These are phyloP conservation scores for Neomicropteryx cornuta DNA, from an alignment of 1,140 invertebrate species.

Conservation along the genomic window DNA sequence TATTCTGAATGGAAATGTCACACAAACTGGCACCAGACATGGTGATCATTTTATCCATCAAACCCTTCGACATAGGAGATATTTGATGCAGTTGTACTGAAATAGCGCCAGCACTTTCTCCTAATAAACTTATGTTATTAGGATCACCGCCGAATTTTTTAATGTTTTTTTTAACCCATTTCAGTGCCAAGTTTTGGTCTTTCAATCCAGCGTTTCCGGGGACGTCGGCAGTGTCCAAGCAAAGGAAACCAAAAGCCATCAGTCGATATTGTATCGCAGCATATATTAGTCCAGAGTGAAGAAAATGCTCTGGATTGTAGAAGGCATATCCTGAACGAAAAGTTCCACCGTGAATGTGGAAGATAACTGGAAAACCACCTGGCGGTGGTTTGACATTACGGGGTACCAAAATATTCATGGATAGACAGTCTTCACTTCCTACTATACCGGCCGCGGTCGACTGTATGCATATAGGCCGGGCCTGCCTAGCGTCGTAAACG, in stretches of 20 bases:
- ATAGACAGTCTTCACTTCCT: too few species aligned
- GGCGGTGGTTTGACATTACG: too few species aligned
- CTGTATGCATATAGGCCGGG: conserved; percentile 20
- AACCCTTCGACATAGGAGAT: conserved; percentile 15
- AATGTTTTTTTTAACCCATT: conserved; percentile 56
- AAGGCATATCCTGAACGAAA: conserved; percentile 41
- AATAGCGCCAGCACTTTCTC: conserved; percentile 52
- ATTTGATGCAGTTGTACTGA: conserved; percentile 21
- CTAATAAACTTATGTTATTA: conserved; percentile 50
- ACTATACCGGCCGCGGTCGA: conserved; percentile 6
- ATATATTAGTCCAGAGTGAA: conserved; percentile 42
- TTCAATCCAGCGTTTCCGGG: conserved; percentile 60
- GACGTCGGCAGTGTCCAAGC: conserved; percentile 46
- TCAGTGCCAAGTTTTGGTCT: conserved; percentile 54
- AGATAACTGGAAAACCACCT: too few species aligned
- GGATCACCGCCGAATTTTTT: conserved; percentile 58
- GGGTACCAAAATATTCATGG: too few species aligned
- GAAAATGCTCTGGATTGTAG: conserved; percentile 39
- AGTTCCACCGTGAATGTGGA: conserved; percentile 61
- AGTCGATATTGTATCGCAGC: conserved; percentile 51
- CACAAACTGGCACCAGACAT: too few species aligned
- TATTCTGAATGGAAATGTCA: too few species aligned
- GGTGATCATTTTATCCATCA: too few species aligned
- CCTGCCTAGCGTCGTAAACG: conserved; percentile 25
- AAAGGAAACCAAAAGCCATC: conserved; percentile 55